These are phyloP conservation scores for Perca schrenkii DNA, from an alignment of 2,113 vertebrate species.

Conservation along the genomic window DNA sequence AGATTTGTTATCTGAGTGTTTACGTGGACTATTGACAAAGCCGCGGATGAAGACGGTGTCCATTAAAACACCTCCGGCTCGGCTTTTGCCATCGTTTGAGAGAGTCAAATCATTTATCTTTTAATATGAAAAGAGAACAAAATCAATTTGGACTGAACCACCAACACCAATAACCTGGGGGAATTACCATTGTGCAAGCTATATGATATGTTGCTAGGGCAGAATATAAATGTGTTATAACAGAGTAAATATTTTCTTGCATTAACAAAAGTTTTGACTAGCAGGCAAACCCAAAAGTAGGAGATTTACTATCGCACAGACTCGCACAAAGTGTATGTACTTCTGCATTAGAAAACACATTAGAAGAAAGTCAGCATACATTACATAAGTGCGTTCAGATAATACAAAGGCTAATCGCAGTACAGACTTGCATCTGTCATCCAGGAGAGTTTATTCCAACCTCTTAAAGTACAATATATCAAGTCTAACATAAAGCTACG, in stretches of 20 bases:
- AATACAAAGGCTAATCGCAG: neutral
- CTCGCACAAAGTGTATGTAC: neutral
- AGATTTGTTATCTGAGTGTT: slow-evolving; percentile 63
- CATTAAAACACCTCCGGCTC: slow-evolving; percentile 57
- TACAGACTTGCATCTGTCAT: neutral
- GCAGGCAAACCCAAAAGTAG: neutral
- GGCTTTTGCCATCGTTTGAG: slow-evolving; percentile 47
- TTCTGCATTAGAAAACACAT: neutral
- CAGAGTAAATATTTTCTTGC: neutral
- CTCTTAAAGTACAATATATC: neutral
- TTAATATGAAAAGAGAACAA: slow-evolving; percentile 55
- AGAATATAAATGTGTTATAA: slow-evolving; percentile 21
- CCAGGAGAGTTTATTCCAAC: neutral
- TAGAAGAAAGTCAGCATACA: neutral
- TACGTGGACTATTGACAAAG: slow-evolving; percentile 54
- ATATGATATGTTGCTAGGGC: slow-evolving; percentile 39
- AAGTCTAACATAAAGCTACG: neutral
- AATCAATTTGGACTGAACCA: slow-evolving; percentile 67
- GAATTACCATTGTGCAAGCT: slow-evolving; percentile 38
- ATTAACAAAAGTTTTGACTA: neutral
- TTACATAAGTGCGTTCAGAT: neutral
- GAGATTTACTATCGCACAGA: neutral
- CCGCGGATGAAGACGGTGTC: slow-evolving; percentile 39
- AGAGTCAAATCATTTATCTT: slow-evolving; percentile 75
- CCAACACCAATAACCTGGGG: slow-evolving; percentile 40